Percentiles rank a stretch among this genome's conserved stretches.
Conservation (phyloP, 2,113 vertebrate species). For the Corydoras maculifer region DNA sequence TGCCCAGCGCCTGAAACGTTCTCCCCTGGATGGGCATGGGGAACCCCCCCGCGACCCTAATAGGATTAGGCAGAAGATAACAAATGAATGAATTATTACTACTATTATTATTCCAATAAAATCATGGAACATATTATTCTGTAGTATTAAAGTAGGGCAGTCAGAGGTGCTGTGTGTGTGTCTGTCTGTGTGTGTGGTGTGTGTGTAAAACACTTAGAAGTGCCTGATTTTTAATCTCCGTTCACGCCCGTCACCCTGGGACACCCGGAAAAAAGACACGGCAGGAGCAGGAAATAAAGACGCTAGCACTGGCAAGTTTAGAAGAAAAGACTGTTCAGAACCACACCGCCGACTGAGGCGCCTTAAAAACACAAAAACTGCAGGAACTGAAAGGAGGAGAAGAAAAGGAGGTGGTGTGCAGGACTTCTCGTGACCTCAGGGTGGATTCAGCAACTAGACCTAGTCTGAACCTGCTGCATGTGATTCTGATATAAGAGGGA, state of each 20-base stretch:
- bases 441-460: conserved; percentile 7
- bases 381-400: conserved; percentile 10
- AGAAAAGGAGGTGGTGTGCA: neutral
- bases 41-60: no score
- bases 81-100: no score
- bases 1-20: no score
- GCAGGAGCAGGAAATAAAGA: conserved; percentile 30
- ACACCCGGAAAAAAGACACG: conserved; percentile 27
- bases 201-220: no score
- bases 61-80: no score
- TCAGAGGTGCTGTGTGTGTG: neutral
- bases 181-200: neutral
- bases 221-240: neutral
- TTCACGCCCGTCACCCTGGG: conserved; percentile 13
- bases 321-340: conserved; percentile 15
- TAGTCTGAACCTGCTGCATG: neutral
- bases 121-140: no score
- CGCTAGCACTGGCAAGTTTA: neutral
- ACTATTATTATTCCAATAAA: no score
- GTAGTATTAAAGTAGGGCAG: no score
- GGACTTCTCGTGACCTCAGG: neutral
- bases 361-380: neutral
- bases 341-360: conserved; percentile 10
- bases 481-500: no score
- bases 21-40: no score